Base-by-base conservation (phyloP, 2,888 invertebrate genomes). In the Brachypalpus laphriformis region DNA sequence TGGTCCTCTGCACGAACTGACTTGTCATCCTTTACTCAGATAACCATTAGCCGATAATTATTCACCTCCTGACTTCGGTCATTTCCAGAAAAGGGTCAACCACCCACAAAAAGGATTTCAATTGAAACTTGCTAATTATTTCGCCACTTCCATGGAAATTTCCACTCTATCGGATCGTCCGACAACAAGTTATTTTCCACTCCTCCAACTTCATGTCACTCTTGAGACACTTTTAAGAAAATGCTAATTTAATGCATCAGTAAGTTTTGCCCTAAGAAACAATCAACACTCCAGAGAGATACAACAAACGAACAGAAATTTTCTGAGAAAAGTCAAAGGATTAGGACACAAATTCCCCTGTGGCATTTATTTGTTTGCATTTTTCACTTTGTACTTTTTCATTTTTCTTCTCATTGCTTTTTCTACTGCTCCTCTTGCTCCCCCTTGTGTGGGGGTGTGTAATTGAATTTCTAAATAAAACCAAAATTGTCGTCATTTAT, bases 391-490 rank as follows among this genome's bases (percentile, higher is more conserved):
- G 61, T 31, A 34, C 49, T 56, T 68, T 54, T 45, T 63, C 18
- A 51, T 22, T 68, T 42, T 61, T 70, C 22, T 70, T 56, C 28
- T 11, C 2, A 16, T 34, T 16, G 16, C 14, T 9, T 47, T 20
- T 34, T 37, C n/a, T 37, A 6, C 8, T 61, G n/a, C 14, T 20
- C n/a, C 11, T 31, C 16, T 16, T 54, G 8, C 25, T 5, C 18
- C 14, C 20, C 16, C 20, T 1, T n/a, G 5, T 25, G 25, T 22
- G 54, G 42, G 31, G 28, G 61, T 51, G 42, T 77, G 65, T 78
- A 78, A 78, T 78, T 78, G 78, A 78, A 78, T 78, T 65, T 57
- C 63, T 71, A 78, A 78, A 78, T 78, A 78, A 78, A 78, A 78
- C 78, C 78, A 71, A 78, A 71, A 78, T 78, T 63, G 71, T 78